phyloP scores from a whole-genome alignment of 2,888 invertebrate species.

The Caradrina clavipalpis region DNA sequence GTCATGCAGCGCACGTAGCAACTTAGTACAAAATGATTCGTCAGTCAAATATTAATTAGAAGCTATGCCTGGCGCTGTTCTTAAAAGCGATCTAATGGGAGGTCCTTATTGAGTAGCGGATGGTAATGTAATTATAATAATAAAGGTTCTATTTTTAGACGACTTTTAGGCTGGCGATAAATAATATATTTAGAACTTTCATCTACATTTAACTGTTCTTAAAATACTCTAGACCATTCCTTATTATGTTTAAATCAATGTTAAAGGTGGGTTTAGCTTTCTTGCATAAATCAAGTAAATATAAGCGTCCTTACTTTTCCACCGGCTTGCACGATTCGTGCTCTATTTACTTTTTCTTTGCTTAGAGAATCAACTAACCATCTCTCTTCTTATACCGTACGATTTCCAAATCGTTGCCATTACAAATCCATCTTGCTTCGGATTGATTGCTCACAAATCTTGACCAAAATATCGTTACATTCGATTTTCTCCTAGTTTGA shows the following conservation, averaged over 20 bases:
- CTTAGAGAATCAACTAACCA: background rate
- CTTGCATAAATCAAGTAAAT: no score
- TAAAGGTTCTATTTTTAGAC: background rate
- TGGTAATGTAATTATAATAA: slow-evolving; percentile 30
- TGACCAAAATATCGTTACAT: background rate
- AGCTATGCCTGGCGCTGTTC: slow-evolving; percentile 12
- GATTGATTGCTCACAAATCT: background rate
- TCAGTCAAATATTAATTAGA: slow-evolving; percentile 54
- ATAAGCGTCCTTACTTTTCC: background rate
- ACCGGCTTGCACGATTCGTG: background rate
- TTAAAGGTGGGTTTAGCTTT: no score
- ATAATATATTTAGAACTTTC: no score
- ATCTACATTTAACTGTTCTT: no score
- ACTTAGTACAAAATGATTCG: slow-evolving; percentile 57
- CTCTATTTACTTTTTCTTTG: background rate
- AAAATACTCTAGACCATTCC: no score
- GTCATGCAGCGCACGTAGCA: slow-evolving; percentile 35
- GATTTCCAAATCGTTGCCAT: no score
- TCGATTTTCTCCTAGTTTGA: background rate
- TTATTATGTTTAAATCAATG: no score
- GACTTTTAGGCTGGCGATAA: no score
- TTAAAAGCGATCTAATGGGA: slow-evolving; percentile 37
- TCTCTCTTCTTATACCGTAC: no score
- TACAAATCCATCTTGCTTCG: no score
- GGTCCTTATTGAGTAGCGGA: slow-evolving; percentile 31